Base-by-base conservation (phyloP, 2,797 vertebrate genomes). In the Carduelis carduelis region DNA sequence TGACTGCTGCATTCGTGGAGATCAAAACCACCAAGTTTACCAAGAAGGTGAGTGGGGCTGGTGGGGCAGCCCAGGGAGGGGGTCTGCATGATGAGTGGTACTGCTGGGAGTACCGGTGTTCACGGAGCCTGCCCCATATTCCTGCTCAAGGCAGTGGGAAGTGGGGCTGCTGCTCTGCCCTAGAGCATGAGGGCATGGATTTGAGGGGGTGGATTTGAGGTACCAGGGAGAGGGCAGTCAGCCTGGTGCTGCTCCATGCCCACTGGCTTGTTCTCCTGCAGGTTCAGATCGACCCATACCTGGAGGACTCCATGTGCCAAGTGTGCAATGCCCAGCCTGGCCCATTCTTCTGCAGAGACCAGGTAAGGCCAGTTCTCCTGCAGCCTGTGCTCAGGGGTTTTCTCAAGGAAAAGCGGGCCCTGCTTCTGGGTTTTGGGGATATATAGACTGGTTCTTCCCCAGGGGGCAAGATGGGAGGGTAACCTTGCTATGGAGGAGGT, bases 1-100 rank as follows among this genome's bases (percentile, higher is more conserved):
- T 99, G 80, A 99, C 98, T 0, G 99, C 99, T 87, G 99, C 99
- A 0, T 99, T 99, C 89, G 99, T 99, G 87, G 99, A 99, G 96
- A 99, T 99, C 95, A 99, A 99, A 98, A 99, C 99, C 7, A 99
- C 99, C 43, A 99, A 99, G 98, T 99, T 99, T 96, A 99, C 99
- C 75, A 99, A 99, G 96, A 99, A 99, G 98, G 99, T 99, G 95
- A 83, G 95, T 60, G 41, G 24, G 14, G 49, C 41, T 46, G 16
- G 19, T 5, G 35, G 41, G 21, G 24, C 16, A 15, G 49, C 22
- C 55, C 0, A 0, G 32, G 37, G 34, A 5, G 37, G 34, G 34
- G 8, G 10, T 8, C 3, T 32, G 10, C 2, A 4, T 6, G 20
- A 0, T 8, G 24, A n/a, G 19, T 18, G 47, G 15, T 10, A 3